phyloP scores from a whole-genome alignment of 2,888 invertebrate genomes.

The Phorcus lineatus region DNA sequence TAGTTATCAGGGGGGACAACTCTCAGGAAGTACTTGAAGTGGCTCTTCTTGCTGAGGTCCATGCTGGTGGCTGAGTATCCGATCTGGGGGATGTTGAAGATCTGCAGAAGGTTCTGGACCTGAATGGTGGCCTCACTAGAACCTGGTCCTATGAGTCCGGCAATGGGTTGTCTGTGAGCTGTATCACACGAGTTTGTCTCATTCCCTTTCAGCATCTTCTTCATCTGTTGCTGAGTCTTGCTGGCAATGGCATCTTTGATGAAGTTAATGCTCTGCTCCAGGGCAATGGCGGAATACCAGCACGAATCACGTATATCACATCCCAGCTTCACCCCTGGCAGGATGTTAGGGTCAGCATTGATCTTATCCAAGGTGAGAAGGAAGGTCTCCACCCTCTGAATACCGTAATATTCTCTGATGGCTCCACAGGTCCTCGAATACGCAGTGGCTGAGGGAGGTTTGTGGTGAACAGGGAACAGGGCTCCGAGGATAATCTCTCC shows the following conservation, averaged over 20 bases:
- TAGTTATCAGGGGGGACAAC: constrained; percentile 87
- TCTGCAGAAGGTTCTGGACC: constrained; percentile 86
- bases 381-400: constrained; percentile 82
- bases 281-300: constrained; percentile 87
- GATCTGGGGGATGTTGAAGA: constrained; percentile 82
- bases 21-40: constrained; percentile 86
- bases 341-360: constrained; percentile 79
- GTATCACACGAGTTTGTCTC: constrained; percentile 34
- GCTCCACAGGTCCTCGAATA: constrained; percentile 79
- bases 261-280: constrained; percentile 86
- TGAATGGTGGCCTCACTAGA: constrained; percentile 83
- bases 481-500: constrained; percentile 81
- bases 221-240: constrained; percentile 41
- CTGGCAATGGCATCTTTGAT: constrained; percentile 81
- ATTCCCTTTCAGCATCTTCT: constrained; percentile 26
- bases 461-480: constrained; percentile 78
- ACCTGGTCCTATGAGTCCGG: constrained; percentile 86
- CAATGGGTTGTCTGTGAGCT: constrained; percentile 74
- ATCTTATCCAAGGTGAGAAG: constrained; percentile 75
- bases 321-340: constrained; percentile 80
- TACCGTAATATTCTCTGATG: constrained; percentile 85
- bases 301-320: constrained; percentile 87
- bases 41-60: constrained; percentile 85
- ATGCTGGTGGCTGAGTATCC: constrained; percentile 87
- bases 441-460: constrained; percentile 73